These are phyloP conservation scores for Clarias macrocephalus DNA, from an alignment of 2,113 vertebrate genomes.

Conservation along the genomic window DNA sequence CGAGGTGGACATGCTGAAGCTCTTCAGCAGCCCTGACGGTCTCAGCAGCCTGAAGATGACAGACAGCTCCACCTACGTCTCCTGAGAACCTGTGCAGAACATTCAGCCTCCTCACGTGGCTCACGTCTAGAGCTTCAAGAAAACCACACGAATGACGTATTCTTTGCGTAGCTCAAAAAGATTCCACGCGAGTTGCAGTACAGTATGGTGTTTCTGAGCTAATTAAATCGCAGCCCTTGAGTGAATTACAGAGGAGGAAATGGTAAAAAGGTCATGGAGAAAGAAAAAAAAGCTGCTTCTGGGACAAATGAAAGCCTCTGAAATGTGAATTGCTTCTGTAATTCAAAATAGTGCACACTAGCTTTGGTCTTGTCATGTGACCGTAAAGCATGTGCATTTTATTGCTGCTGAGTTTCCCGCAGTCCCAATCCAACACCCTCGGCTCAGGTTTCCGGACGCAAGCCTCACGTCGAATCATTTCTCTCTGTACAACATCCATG, in stretches of 20 bases:
- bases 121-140: not conserved
- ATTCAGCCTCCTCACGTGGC: not conserved
- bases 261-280: slow-evolving; percentile 23
- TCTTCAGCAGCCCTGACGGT: slow-evolving; percentile 73
- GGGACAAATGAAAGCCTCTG: slow-evolving; percentile 8
- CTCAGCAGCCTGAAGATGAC: slow-evolving; percentile 62
- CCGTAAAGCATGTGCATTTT: slow-evolving; percentile 15
- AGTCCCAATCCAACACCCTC: slow-evolving; percentile 13
- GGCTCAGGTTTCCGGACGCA: slow-evolving; percentile 15
- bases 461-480: not conserved
- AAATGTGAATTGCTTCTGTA: slow-evolving; percentile 28
- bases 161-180: slow-evolving; percentile 18
- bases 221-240: not conserved
- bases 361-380: slow-evolving; percentile 17
- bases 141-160: not conserved
- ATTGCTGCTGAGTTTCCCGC: slow-evolving; percentile 3
- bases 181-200: not conserved
- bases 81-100: slow-evolving; percentile 49
- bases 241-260: slow-evolving; percentile 35
- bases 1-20: slow-evolving; percentile 89
- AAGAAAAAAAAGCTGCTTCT: slow-evolving; percentile 17
- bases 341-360: slow-evolving; percentile 15
- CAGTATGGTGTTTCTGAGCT: not conserved
- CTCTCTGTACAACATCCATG: slow-evolving; percentile 22
- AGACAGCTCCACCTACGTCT: slow-evolving; percentile 72